These are phyloP conservation scores for Ceyx melanurus DNA, from an alignment of 2,113 vertebrate species.

Conservation along the genomic window DNA sequence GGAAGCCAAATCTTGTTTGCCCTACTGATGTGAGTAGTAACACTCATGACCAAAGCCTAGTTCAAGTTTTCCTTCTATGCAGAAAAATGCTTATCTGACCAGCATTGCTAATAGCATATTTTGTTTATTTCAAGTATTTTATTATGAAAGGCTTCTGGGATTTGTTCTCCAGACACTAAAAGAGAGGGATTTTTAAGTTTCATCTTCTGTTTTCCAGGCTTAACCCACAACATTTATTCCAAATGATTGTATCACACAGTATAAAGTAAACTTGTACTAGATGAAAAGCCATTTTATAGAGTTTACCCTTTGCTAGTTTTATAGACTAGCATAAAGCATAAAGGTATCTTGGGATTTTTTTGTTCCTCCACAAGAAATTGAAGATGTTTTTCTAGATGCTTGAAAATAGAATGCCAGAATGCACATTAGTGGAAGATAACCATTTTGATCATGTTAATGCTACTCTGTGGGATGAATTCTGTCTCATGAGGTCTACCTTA, in stretches of 20 bases:
- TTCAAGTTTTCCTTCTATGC: neutral
- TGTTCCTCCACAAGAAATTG: conserved; percentile 45
- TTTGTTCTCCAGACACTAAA: neutral
- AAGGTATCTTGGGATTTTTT: conserved; percentile 47
- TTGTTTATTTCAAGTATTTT: neutral
- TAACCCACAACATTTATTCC: conserved; percentile 3
- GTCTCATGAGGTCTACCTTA: conserved; percentile 2
- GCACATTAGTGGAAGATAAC: conserved; percentile 1
- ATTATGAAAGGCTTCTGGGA: neutral
- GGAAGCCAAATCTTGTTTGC: neutral
- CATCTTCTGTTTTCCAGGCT: neutral
- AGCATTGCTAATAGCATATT: neutral
- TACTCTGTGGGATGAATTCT: neutral
- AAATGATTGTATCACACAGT: neutral
- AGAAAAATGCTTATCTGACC: neutral
- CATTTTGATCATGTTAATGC: conserved; percentile 4
- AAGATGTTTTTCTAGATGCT: conserved; percentile 39
- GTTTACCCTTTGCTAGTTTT: conserved; percentile 61
- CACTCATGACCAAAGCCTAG: neutral
- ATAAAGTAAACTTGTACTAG: conserved; percentile 39
- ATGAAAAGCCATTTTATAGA: conserved; percentile 60
- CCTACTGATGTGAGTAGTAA: neutral
- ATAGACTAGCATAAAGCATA: conserved; percentile 48
- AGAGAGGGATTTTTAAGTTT: neutral
- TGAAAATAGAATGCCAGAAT: neutral